Percentiles rank a stretch among this genome's conserved stretches.
These are phyloP conservation scores for Amphiura filiformis DNA, from an alignment of 35 echinoderm and acorn worm genomes.

Conservation along the genomic window DNA sequence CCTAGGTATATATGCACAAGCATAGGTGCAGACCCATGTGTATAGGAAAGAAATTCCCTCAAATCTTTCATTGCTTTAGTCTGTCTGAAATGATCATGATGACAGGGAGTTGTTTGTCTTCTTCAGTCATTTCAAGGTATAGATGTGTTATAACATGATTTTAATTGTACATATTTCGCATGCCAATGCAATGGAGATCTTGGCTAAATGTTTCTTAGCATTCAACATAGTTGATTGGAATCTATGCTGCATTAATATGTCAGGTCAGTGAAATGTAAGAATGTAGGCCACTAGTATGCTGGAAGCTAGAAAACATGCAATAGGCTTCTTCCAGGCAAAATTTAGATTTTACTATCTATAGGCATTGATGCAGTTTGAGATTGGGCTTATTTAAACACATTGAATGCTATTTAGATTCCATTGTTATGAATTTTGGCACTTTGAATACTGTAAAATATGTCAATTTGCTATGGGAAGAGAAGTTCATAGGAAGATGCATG, in stretches of 20 bases:
- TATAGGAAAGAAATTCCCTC: no score
- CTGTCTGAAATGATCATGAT: no score
- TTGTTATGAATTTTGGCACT: neutral
- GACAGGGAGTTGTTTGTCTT: no score
- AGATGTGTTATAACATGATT: no score
- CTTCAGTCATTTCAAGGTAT: no score
- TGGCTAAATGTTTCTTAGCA: neutral
- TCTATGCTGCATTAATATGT: neutral
- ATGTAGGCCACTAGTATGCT: neutral
- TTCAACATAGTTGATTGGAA: neutral
- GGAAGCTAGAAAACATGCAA: neutral
- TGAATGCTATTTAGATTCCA: no score
- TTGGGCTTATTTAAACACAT: no score
- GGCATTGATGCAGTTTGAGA: neutral
- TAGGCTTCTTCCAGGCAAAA: neutral
- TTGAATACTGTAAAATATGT: neutral
- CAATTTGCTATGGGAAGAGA: no score
- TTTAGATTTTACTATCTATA: neutral
- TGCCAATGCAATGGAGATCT: neutral
- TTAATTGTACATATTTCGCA: neutral
- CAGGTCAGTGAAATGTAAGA: neutral
- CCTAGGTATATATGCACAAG: no score
- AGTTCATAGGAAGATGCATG: no score
- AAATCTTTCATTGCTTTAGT: no score
- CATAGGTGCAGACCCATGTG: no score